Evolutionary conservation across 2,888 invertebrate genomes (phyloP).

Genomic region (Parnassius glacialis): DNA sequence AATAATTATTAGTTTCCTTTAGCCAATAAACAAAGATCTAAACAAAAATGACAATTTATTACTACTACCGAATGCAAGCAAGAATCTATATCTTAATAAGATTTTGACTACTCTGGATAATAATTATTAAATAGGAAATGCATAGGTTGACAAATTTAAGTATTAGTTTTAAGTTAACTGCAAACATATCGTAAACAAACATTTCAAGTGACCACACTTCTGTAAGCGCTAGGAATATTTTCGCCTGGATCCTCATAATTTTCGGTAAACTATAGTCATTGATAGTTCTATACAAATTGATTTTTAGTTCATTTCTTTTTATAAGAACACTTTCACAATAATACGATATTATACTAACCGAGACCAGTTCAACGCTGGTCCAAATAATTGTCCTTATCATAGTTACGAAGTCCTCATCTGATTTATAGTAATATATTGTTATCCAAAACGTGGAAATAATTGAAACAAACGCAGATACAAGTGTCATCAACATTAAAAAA

Average conservation of each 20-base stretch:
- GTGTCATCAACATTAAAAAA: conserved; percentile 54
- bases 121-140: too few species aligned
- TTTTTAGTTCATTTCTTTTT: conserved; percentile 48
- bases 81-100: too few species aligned
- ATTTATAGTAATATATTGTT: conserved; percentile 41
- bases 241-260: conserved; percentile 53
- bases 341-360: conserved; percentile 47
- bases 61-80: too few species aligned
- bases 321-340: conserved; percentile 49
- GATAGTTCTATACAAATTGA: conserved; percentile 55
- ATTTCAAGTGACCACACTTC: conserved; percentile 52
- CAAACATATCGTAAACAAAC: conserved; percentile 53
- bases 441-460: conserved; percentile 54
- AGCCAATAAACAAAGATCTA: too few species aligned
- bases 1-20: too few species aligned
- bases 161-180: conserved; percentile 45
- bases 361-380: conserved; percentile 44
- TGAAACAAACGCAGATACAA: conserved; percentile 49
- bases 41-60: too few species aligned
- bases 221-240: conserved; percentile 59
- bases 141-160: too few species aligned
- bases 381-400: conserved; percentile 41
- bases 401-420: conserved; percentile 18
- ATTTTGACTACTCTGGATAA: too few species aligned
- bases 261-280: conserved; percentile 59